These are phyloP conservation scores for Octonoba sinensis DNA, from an alignment of 2,888 invertebrate species.

Conservation along the genomic window DNA sequence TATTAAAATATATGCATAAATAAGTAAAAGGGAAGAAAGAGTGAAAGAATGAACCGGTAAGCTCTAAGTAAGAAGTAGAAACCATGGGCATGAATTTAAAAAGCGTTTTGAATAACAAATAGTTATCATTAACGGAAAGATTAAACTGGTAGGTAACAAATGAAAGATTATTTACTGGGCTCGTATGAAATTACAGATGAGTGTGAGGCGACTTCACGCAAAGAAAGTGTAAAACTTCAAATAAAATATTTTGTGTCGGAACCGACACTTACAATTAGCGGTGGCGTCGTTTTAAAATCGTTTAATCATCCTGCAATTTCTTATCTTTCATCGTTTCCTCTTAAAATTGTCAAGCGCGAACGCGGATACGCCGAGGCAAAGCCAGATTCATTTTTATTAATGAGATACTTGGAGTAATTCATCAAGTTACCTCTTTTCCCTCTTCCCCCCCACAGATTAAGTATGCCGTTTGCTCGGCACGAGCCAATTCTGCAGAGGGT, in stretches of 20 bases:
- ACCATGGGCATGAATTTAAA: too few relatives aligned
- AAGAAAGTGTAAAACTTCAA: constrained; percentile 27
- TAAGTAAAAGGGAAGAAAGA: too few relatives aligned
- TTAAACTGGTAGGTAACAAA: too few relatives aligned
- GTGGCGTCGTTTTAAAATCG: constrained; percentile 61
- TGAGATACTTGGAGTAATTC: constrained; percentile 62
- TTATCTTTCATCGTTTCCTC: constrained; percentile 54
- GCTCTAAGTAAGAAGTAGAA: too few relatives aligned
- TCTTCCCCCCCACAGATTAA: constrained; percentile 33
- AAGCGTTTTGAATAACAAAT: too few relatives aligned
- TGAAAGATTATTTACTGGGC: too few relatives aligned
- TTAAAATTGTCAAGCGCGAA: constrained; percentile 58
- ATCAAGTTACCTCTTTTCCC: constrained; percentile 52
- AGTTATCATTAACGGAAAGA: too few relatives aligned
- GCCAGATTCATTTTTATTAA: constrained; percentile 64
- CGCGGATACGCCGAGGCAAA: constrained; percentile 23
- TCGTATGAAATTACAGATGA: too few relatives aligned
- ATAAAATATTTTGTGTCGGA: constrained; percentile 45
- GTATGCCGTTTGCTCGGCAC: constrained; percentile 46
- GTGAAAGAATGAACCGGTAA: too few relatives aligned
- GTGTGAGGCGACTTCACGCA: not conserved
- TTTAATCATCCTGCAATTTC: constrained; percentile 58
- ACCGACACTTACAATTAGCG: constrained; percentile 30
- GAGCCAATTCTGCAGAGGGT: constrained; percentile 39
- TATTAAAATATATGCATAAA: too few relatives aligned